Base-by-base conservation (phyloP, 2,888 invertebrate species). In the Netelia virgata region DNA sequence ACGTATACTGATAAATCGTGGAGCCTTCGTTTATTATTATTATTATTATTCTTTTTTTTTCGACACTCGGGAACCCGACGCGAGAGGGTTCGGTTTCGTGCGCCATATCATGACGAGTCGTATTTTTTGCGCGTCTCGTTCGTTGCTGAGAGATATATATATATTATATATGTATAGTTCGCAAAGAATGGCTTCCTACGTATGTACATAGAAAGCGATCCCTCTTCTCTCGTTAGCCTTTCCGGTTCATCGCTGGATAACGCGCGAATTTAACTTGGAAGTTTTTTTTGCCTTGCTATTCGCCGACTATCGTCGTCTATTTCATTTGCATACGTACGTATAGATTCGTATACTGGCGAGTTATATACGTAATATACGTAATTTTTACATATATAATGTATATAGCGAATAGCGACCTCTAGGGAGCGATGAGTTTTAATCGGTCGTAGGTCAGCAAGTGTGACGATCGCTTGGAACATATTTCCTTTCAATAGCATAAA, bases 211-310 rank as follows among this genome's bases (percentile, higher is more conserved):
- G 64, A 66, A n/a, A 53, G 53, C 53, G 14, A 18, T 57, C 9
- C 43, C 57, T 80, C 66, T 11, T 28, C 41, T 55, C 75, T 81
- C 74, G 61, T 81, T 81, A 81, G 74, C 68, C 20, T 68, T 59
- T 61, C 23, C 16, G 61, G 68, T 69, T 68, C 74, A 61, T 81
- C 23, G 74, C 59, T 69, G 53, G 20, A 43, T 41, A 74, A 50
- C 53, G 55, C 18, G 2, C 6, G 18, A 16, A 57, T 61, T 20
- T 6, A 23, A 5, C 11, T 61, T 23, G 61, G 1, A 28, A 36
- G 14, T 43, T 41, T 43, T 74, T 74, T 63, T 73, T 73, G 11
- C 66, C 11, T 10, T 43, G 55, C 63, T 11, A 72, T 64, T 72
- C 18, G 20, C 50, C 23, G 41, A 36, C 23, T 23, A 55, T 70